Evolutionary conservation across 2,888 invertebrate genomes (phyloP).

Genomic region (Cerceris rybyensis): DNA sequence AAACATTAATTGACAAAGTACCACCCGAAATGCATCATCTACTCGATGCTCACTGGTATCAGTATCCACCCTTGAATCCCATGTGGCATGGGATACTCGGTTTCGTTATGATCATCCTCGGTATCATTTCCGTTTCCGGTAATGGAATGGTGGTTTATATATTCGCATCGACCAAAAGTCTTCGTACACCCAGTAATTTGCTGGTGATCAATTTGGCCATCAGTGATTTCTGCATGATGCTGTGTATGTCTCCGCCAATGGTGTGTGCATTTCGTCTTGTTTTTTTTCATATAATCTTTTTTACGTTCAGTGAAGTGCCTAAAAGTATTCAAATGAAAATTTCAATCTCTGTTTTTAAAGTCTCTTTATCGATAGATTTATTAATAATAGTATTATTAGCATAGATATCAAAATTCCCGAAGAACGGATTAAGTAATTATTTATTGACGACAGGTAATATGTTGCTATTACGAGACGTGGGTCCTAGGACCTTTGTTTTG

Average conservation of each 20-base stretch:
- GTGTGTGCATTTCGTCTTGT: constrained; percentile 70
- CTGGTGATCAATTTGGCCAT: constrained; percentile 95
- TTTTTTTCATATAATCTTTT: neutral
- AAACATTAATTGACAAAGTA: constrained; percentile 91
- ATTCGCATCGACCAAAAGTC: constrained; percentile 87
- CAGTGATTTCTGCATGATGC: constrained; percentile 95
- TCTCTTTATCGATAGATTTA: too few species aligned
- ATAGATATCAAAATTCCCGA: too few species aligned
- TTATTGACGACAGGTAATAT: constrained; percentile 83
- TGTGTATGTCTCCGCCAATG: constrained; percentile 91
- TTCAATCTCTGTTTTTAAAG: too few species aligned
- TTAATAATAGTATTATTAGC: too few species aligned
- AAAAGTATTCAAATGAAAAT: neutral
- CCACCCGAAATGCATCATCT: constrained; percentile 89
- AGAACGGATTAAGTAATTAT: neutral
- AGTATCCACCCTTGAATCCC: constrained; percentile 94
- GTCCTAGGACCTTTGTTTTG: constrained; percentile 89
- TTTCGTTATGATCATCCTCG: constrained; percentile 90
- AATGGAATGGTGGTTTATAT: constrained; percentile 90
- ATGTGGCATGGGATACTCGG: constrained; percentile 93
- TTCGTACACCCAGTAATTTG: constrained; percentile 95
- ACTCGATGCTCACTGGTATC: constrained; percentile 92
- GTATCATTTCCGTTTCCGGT: constrained; percentile 87
- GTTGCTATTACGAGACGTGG: constrained; percentile 90
- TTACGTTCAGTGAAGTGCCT: neutral